phyloP scores from a whole-genome alignment of 2,113 vertebrate genomes.

The Camarhynchus parvulus region DNA sequence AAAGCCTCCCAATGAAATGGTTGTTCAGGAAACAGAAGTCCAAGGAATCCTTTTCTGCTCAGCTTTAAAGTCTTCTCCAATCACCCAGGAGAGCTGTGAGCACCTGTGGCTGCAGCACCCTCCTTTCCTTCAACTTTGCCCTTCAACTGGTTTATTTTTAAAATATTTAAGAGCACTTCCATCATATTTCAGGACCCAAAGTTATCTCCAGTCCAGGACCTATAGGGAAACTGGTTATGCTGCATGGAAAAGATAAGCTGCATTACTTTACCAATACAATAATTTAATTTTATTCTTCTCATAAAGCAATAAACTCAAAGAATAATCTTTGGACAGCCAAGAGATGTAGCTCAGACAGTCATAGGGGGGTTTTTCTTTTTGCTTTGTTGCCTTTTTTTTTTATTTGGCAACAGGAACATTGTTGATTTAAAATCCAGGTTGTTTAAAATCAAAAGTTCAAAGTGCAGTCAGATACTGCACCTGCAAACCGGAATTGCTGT shows the following conservation, averaged over 20 bases:
- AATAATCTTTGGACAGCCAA: background rate
- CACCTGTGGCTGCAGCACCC: background rate
- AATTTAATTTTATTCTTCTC: background rate
- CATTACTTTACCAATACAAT: background rate
- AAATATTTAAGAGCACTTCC: background rate
- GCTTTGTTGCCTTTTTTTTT: background rate
- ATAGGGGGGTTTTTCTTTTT: background rate
- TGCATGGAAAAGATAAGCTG: background rate
- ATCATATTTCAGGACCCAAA: background rate
- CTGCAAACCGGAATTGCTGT: background rate
- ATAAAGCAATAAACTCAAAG: background rate
- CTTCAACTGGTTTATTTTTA: background rate
- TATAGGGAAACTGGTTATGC: background rate
- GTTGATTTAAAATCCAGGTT: background rate
- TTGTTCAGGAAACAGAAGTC: background rate
- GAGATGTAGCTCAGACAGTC: background rate
- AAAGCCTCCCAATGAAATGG: background rate
- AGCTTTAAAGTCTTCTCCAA: background rate
- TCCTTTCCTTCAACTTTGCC: background rate
- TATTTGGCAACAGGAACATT: background rate
- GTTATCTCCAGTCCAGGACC: background rate
- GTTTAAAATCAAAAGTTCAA: constrained; percentile 29
- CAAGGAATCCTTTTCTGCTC: background rate
- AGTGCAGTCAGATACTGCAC: constrained; percentile 9
- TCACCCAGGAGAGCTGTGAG: background rate